Percentiles rank a stretch among this genome's conserved stretches.
Conservation (phyloP, 2,113 vertebrate genomes). For the Cyphotilapia sp. region DNA sequence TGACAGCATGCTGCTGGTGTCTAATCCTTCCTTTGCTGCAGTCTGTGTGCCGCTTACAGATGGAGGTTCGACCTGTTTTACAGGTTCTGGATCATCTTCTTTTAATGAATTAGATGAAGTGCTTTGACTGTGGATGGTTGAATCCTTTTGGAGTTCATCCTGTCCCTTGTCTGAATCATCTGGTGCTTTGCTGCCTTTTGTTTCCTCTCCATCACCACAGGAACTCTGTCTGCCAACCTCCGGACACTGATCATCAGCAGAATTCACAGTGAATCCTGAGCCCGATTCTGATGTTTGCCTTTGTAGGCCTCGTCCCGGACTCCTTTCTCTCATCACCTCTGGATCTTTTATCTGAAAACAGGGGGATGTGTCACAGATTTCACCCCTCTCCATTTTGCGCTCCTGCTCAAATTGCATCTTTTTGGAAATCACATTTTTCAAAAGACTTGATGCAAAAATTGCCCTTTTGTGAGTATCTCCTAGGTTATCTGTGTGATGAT, state of each 20-base stretch:
- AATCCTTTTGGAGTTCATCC: constrained; percentile 69
- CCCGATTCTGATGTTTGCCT: constrained; percentile 81
- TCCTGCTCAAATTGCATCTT: constrained; percentile 96
- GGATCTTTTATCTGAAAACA: constrained; percentile 51
- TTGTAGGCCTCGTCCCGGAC: constrained; percentile 55
- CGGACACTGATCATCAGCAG: constrained; percentile 49
- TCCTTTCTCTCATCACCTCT: constrained; percentile 56
- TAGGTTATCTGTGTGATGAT: constrained; percentile 18
- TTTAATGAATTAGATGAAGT: constrained; percentile 83
- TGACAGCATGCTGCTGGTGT: constrained; percentile 71
- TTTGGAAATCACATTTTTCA: constrained; percentile 95
- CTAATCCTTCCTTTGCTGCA: constrained; percentile 16
- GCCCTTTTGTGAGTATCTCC: constrained; percentile 79
- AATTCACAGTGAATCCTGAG: constrained; percentile 69
- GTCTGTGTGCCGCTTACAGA: neutral
- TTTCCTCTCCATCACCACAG: constrained; percentile 65
- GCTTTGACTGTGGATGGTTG: constrained; percentile 75
- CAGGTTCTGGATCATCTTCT: constrained; percentile 67
- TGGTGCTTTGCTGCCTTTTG: neutral
- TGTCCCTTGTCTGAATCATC: constrained; percentile 54
- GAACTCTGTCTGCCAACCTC: constrained; percentile 53
- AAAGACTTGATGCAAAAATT: constrained; percentile 85
- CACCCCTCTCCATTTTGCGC: constrained; percentile 87
- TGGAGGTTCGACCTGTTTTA: constrained; percentile 25
- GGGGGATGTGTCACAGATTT: constrained; percentile 68